Base-by-base conservation (phyloP, 2,797 vertebrate species). In the Enteromius argenteus region DNA sequence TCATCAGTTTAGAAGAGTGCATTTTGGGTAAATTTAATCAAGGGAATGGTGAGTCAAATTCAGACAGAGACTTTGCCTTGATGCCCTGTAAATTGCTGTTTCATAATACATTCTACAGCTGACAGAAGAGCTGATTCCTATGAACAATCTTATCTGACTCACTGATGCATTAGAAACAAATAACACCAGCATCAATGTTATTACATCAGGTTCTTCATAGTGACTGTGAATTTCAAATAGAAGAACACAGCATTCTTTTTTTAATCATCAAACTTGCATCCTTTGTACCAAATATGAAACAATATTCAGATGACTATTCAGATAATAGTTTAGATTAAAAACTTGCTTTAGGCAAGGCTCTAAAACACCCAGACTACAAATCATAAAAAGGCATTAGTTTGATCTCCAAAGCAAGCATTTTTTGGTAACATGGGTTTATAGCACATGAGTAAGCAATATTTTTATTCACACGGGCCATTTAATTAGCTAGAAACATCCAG, bases 141-240 rank as follows among this genome's bases (percentile, higher is more conserved):
- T 32, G 11, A 21, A 74, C 53, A 81, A 81, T 73, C 13, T 35
- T 35, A 81, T 46, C 23, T 49, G 15, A 53, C 51, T 13, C 66
- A 81, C 11, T 62, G 69, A 73, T 81, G 37, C 42, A 64, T 81
- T 73, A 73, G 64, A 42, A 37, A 80, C 19, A 81, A 82, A 82
- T 73, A 58, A 71, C 32, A 53, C 42, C 62, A 27, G 17, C 27
- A 72, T 80, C 49, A 49, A 73, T 72, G 71, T n/a, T 64, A 49
- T 62, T 37, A n/a, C 69, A 73, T 37, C 14, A 62, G 53, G 69
- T 73, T 73, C 56, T 35, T 32, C 8, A 73, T 62, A 27, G 9
- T 30, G 42, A 53, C 68, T 15, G 10, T 32, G 17, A 72, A 62
- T 46, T 23, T 46, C 39, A 21, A 67, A 67, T 2, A 11, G 14